phyloP scores from a whole-genome alignment of 2,797 vertebrate genomes.

The Diglossa cyanea region DNA sequence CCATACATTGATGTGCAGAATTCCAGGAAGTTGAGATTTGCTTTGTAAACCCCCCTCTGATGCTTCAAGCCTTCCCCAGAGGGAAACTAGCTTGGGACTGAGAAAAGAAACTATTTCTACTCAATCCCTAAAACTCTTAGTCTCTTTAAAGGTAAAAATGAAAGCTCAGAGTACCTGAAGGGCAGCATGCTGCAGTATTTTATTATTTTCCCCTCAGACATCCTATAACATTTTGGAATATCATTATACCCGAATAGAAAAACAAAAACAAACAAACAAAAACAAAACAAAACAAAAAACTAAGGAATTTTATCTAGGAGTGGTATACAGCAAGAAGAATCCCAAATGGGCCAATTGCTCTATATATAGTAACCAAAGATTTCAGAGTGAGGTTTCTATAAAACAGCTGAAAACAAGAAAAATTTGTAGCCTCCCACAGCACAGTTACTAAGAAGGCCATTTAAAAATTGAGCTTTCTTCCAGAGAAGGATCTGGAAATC shows the following conservation, averaged over 20 bases:
- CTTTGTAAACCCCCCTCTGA: not conserved
- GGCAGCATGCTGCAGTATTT: not conserved
- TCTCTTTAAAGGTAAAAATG: not conserved
- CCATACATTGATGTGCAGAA: accelerated
- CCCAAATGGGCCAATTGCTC: not conserved
- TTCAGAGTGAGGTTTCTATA: not conserved
- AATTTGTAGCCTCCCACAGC: not conserved
- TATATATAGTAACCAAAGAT: not conserved
- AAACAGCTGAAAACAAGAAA: not conserved
- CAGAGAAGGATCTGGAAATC: not conserved
- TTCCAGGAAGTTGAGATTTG: not conserved
- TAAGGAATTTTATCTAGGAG: not conserved
- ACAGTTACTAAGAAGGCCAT: not conserved
- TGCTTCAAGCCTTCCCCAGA: not conserved
- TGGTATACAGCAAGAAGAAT: not conserved
- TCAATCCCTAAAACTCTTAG: not conserved
- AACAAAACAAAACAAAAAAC: no score
- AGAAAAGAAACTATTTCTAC: not conserved
- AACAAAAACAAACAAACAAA: not conserved
- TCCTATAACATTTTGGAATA: not conserved
- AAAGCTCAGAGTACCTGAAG: not conserved
- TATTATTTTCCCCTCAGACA: not conserved
- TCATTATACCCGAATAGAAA: not conserved
- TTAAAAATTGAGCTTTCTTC: not conserved
- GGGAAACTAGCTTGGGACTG: not conserved